Conservation (phyloP, 2,113 vertebrate species). For the Stegastes partitus region DNA sequence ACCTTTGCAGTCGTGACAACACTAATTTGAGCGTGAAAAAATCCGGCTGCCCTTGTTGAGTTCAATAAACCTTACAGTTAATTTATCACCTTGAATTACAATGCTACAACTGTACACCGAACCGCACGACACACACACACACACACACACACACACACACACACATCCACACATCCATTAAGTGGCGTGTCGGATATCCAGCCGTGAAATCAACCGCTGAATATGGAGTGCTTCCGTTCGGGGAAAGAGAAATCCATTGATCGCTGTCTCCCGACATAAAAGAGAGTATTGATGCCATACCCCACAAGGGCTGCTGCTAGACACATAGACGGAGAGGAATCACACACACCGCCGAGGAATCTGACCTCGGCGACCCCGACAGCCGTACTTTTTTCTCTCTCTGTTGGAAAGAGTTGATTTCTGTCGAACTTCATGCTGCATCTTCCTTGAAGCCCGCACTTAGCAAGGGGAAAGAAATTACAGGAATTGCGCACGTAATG, state of each 20-base stretch:
- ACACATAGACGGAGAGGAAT: constrained; percentile 54
- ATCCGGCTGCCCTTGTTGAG: background rate
- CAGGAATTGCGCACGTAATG: background rate
- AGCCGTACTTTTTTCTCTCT: constrained; percentile 1
- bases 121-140: constrained; percentile 20
- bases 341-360: constrained; percentile 45
- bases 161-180: constrained; percentile 61
- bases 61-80: constrained; percentile 50
- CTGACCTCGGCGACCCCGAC: constrained; percentile 44
- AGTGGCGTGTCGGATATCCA: constrained; percentile 72
- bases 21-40: constrained; percentile 29
- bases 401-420: constrained; percentile 4
- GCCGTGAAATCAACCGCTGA: constrained; percentile 76
- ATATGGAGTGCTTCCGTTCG: constrained; percentile 79
- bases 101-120: constrained; percentile 41
- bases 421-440: constrained; percentile 23
- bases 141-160: constrained; percentile 32
- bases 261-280: constrained; percentile 79
- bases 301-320: constrained; percentile 62
- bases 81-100: constrained; percentile 71
- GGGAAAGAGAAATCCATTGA: constrained; percentile 72
- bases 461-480: constrained; percentile 19
- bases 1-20: constrained; percentile 33
- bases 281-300: constrained; percentile 72
- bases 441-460: background rate